phyloP scores from a whole-genome alignment of 92 coral and sea anemone species.

The Anthopleura xanthogrammica region DNA sequence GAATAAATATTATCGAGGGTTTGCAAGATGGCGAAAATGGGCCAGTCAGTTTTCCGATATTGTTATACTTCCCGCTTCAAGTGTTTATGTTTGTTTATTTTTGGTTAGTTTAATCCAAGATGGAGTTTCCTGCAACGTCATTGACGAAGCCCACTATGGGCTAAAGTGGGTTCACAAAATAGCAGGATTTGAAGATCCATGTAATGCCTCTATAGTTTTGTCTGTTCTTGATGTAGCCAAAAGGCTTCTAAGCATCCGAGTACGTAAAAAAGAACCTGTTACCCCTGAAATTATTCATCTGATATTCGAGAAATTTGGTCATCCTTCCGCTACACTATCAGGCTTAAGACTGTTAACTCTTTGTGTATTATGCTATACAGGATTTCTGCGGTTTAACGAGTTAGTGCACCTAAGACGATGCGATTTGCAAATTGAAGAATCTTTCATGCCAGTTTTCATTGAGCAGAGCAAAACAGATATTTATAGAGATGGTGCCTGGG shows the following conservation, averaged over 20 bases:
- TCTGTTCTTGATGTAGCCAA: slow-evolving; percentile 35
- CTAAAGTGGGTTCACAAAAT: slow-evolving; percentile 30
- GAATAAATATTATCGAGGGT: slow-evolving; percentile 18
- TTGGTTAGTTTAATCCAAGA: slow-evolving; percentile 18
- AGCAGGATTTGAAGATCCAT: slow-evolving; percentile 28
- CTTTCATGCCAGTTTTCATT: slow-evolving; percentile 15
- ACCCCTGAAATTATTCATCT: slow-evolving; percentile 41
- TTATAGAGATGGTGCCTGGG: slow-evolving; percentile 44
- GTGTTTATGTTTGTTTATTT: background rate
- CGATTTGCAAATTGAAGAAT: slow-evolving; percentile 20
- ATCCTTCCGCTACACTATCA: slow-evolving; percentile 24
- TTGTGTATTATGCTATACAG: background rate
- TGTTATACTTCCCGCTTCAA: slow-evolving; percentile 12
- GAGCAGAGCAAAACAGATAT: slow-evolving; percentile 26
- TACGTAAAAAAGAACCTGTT: slow-evolving; percentile 47
- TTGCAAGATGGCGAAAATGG: slow-evolving; percentile 21
- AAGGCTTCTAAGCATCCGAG: slow-evolving; percentile 40
- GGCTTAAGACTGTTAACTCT: slow-evolving; percentile 5
- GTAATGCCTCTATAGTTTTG: slow-evolving; percentile 12
- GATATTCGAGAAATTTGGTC: slow-evolving; percentile 22
- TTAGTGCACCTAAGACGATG: too few species aligned
- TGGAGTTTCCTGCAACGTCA: slow-evolving; percentile 12
- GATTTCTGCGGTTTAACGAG: slow-evolving; percentile 9
- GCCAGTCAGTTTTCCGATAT: slow-evolving; percentile 22
- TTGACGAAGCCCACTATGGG: slow-evolving; percentile 43